Conservation (phyloP, 1,140 invertebrate species). For the Venturia canescens region DNA sequence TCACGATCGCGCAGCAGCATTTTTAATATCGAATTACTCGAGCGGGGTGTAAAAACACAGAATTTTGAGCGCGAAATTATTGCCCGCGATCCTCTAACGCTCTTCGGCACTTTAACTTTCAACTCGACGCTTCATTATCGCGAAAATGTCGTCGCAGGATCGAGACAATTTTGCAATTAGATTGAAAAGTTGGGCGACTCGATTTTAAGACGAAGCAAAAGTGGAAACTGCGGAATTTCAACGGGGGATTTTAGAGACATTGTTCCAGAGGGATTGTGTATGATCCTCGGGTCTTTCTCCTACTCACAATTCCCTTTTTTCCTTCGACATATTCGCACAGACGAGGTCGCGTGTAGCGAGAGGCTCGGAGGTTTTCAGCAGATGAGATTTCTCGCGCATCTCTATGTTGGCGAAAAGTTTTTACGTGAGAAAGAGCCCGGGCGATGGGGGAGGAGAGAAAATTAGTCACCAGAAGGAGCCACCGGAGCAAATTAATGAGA, state of each 20-base stretch:
- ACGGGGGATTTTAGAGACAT: neutral
- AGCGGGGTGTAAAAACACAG: no score
- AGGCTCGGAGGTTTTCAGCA: neutral
- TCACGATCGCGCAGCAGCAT: no score
- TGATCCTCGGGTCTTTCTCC: neutral
- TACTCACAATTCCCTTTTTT: neutral
- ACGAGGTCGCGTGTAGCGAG: neutral
- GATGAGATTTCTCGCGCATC: constrained; percentile 12
- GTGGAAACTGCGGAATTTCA: neutral
- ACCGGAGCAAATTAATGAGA: constrained; percentile 70
- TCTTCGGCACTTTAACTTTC: no score
- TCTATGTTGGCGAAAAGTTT: constrained; percentile 62
- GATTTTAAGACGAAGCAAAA: neutral
- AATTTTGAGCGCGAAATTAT: neutral
- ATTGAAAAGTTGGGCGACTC: neutral
- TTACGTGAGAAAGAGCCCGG: constrained; percentile 52
- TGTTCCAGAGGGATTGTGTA: neutral
- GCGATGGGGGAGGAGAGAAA: neutral
- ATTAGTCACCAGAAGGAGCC: constrained; percentile 16
- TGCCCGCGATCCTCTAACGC: neutral
- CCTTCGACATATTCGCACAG: neutral
- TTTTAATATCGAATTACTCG: no score
- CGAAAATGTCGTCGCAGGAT: neutral
- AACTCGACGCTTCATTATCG: neutral
- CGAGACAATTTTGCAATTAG: neutral